Base-by-base conservation (phyloP, 2,113 vertebrate genomes). In the Microtus montanus region DNA sequence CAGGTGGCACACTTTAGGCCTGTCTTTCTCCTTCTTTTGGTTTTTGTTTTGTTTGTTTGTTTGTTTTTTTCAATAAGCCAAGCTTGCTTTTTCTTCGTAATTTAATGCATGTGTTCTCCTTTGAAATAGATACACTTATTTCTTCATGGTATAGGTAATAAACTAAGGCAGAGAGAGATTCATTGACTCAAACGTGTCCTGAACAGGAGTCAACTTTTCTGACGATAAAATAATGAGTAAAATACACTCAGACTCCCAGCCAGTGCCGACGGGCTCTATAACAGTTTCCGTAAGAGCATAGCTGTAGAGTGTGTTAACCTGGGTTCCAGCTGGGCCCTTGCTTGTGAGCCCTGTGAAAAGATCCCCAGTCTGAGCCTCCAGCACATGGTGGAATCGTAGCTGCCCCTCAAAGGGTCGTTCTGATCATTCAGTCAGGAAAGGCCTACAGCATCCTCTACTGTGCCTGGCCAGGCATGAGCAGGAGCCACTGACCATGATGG, bases 361-460 rank as follows among this genome's bases (percentile, higher is more conserved):
- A 61, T 66, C 28, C n/a, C n/a, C 78, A 47, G 20, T 28, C 63
- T 64, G 73, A 78, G 38, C 38, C 22, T 68, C 30, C 3, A 3
- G 58, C 20, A 1, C 49, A 44, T n/a, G 30, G 79, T 7, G 52
- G 44, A 11, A 7, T 79, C 9, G 22, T 33, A 70, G 49, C 49
- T 86, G 64, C 1, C 41, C 35, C 49, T 71, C 24, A 2, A 1
- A 33, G 15, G 28, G n/a, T 44, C 33, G 24, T 66, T 41, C 22
- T 2, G 10, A 26, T 3, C 6, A 35, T 64, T 35, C 24, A 84
- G 22, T 79, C 44, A 15, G n/a, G 47, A 87, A 44, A 33, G 9
- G 20, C 20, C 1, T 0, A 8, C 64, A 35, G 35, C 20, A 14
- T 68, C 15, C 4, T 2, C 1, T 11, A 4, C 71, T 0, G 0